Percentiles rank a stretch among this genome's conserved stretches.
Evolutionary conservation across 1,140 invertebrate species (phyloP).

Genomic region (Drusus annulatus): DNA sequence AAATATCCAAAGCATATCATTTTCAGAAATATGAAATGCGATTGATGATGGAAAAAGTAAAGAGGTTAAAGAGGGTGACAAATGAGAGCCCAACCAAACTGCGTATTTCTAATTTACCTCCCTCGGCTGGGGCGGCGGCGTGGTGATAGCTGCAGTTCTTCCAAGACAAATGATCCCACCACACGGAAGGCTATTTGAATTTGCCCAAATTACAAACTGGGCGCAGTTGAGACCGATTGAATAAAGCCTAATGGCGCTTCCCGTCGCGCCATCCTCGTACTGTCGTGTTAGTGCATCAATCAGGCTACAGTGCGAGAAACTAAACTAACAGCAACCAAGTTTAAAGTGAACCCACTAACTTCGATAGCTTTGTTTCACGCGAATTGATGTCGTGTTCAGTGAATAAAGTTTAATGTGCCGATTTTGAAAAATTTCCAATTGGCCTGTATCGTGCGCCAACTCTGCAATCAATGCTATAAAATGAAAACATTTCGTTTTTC

Average conservation of each 20-base stretch:
- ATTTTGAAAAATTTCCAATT: not conserved
- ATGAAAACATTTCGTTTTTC: too few relatives aligned
- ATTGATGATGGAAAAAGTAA: slow-evolving; percentile 25
- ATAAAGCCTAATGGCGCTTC: slow-evolving; percentile 40
- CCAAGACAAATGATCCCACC: slow-evolving; percentile 50
- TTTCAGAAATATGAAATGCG: slow-evolving; percentile 14
- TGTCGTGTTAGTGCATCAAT: slow-evolving; percentile 24
- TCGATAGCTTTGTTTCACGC: slow-evolving; percentile 13
- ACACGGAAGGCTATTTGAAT: slow-evolving; percentile 51
- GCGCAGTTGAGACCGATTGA: slow-evolving; percentile 33
- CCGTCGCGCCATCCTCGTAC: slow-evolving; percentile 9
- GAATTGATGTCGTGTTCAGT: slow-evolving; percentile 31
- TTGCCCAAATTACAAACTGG: slow-evolving; percentile 39
- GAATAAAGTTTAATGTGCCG: slow-evolving; percentile 28
- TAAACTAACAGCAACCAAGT: slow-evolving; percentile 35
- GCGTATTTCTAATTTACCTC: slow-evolving; percentile 56
- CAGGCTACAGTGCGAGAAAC: slow-evolving; percentile 18
- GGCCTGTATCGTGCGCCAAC: not conserved
- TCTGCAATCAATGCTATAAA: too few relatives aligned
- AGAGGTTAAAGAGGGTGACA: slow-evolving; percentile 40
- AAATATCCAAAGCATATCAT: too few relatives aligned
- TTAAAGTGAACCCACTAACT: slow-evolving; percentile 28
- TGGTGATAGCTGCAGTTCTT: slow-evolving; percentile 34
- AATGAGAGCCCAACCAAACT: slow-evolving; percentile 45
- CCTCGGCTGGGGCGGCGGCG: slow-evolving; percentile 1